Evolutionary conservation across 2,113 vertebrate species (phyloP), one percentile per base, ranked within the genome.

Genomic region (Pollachius pollachius): DNA sequence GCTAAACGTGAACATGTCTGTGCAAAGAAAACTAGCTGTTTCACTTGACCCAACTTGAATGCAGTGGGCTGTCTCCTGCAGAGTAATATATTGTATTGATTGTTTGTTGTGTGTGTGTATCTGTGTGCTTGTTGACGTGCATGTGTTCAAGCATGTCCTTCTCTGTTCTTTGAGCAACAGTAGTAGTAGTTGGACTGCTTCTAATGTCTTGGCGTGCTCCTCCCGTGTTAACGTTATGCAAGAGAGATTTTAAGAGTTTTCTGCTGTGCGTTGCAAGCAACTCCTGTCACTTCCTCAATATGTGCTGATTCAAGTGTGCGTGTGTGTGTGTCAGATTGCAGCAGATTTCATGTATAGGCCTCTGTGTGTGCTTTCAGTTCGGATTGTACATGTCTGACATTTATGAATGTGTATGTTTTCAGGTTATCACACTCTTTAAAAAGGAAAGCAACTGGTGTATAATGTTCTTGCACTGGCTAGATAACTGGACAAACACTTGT

Each of bases 271-370:
- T 69, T 3, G n/a, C 74, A 78, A 72, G 61, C 64, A 76, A 74
- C n/a, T 13, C 62, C 67, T 81, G 84, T 75, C 70, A 74, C 86
- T 91, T 91, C 88, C 86, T 90, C 78, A 73, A 71, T 67, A 71
- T 77, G 56, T 76, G 62, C 57, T 83, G 68, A 64, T 70, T 75
- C 54, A 62, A 72, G 63, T 72, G n/a, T 48, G 18, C 69, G 70
- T 74, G 54, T 15, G 27, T 56, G 52, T 63, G 69, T 41, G 19
- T 62, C 23, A 23, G 23, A 23, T 23, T 27, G 81, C 65, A 3
- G 81, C 98, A 96, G 94, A 84, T 70, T 99, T 96, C 95, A 95
- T 97, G 18, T 71, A 68, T 56, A 52, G 52, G 52, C 59, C 66
- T 34, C 41, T 64, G 60, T 59, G 12, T 21, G 0, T 79, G 4